Base-by-base conservation (phyloP, 2,888 invertebrate species). In the Dolomedes plantarius region DNA sequence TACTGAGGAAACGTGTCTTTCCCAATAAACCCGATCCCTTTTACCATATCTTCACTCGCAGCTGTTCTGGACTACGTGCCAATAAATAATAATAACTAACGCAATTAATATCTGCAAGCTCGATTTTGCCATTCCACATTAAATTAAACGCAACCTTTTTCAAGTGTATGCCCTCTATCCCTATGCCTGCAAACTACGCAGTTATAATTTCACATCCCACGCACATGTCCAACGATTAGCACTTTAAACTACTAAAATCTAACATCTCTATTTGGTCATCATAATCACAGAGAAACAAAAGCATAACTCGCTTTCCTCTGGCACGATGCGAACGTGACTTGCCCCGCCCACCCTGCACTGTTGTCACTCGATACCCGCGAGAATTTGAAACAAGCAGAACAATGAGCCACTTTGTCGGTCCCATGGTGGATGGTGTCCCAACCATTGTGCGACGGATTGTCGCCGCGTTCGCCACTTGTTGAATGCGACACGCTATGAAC, bases 331-430 rank as follows among this genome's bases (percentile, higher is more conserved):
- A 5, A 36, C n/a, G n/a, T n/a, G n/a, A n/a, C n/a, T n/a, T 36
- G 36, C 9, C n/a, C 36, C 36, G 9, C 36, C 56, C 23, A 5
- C 1, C 41, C 41, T 68, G 68, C 23, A 41, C 16, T 6, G 7
- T 28, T 16, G 77, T 36, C 64, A 83, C 46, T 16, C 46, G 83
- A 83, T 83, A 83, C 32, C 72, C 83, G 83, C 83, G 83, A 39
- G 83, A 83, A 27, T 32, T 41, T 39, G 11, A 27, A 32, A 67
- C 56, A 23, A 39, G 27, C 2, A 16, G 23, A 41, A 69, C 69
- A 69, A 41, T 16, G 32, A 32, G 32, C 3, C 32, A 16, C 67
- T 32, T 32, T 67, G 67, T 67, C n/a, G n/a, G n/a, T 16, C 1
- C 19, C 16, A 27, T 19, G 56, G 32, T 67, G n/a, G 13, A 32